A percentile compares a stretch with the other conserved stretches of the same genome.
Evolutionary conservation across 2,113 vertebrate genomes (phyloP).

Genomic region (Crotalus horridus): DNA sequence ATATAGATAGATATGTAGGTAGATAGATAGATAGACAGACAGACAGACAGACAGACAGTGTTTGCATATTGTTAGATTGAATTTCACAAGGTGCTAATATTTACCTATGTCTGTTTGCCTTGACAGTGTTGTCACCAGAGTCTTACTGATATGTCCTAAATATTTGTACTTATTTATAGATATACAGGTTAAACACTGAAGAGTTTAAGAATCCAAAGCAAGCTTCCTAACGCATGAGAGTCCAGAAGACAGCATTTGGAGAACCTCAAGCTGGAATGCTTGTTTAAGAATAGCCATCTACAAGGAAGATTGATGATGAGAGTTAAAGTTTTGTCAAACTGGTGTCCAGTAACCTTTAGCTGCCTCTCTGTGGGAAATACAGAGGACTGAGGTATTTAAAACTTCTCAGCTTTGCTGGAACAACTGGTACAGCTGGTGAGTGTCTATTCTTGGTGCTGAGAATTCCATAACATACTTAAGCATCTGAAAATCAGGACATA

Average conservation of each 20-base stretch:
- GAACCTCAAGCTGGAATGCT: neutral
- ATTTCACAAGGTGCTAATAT: neutral
- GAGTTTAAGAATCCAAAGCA: neutral
- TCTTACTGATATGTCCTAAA: neutral
- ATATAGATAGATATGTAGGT: neutral
- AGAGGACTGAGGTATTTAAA: neutral
- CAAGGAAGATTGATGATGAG: neutral
- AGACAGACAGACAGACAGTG: neutral
- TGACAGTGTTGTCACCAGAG: neutral
- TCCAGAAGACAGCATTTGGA: neutral
- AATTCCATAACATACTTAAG: neutral
- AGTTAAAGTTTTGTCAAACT: neutral
- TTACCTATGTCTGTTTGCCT: neutral
- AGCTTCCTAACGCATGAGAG: neutral
- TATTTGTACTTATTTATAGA: neutral
- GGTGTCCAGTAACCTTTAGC: neutral
- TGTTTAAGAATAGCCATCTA: neutral
- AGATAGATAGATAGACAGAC: constrained; percentile 12
- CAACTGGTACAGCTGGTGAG: neutral
- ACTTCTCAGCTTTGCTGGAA: neutral
- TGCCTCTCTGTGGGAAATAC: neutral
- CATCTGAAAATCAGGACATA: neutral
- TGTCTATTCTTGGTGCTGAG: neutral
- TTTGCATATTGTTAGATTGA: neutral
- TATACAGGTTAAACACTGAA: neutral